Conservation (phyloP, 35 echinoderm and acorn worm species). For the Ophioderma brevispina region DNA sequence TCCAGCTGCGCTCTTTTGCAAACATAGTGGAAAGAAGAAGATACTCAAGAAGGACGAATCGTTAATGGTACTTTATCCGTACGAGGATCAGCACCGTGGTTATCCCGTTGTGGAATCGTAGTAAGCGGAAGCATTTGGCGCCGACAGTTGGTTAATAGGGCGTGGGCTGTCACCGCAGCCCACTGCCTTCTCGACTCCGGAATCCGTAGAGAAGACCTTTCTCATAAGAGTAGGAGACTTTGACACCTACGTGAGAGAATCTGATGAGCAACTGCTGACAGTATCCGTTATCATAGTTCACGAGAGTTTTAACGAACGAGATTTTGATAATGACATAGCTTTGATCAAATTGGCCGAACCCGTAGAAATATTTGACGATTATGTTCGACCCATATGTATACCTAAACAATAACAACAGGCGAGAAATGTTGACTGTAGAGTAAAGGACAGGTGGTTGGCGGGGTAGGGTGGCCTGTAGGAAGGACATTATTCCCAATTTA, state of each 20-base stretch:
- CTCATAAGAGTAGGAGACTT: conserved; percentile 75
- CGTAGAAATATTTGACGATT: conserved; percentile 68
- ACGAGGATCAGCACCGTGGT: conserved; percentile 81
- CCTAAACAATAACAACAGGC: conserved; percentile 37
- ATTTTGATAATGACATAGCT: conserved; percentile 79
- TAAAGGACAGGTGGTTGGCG: conserved; percentile 69
- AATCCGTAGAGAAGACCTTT: background rate
- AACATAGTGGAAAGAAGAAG: background rate
- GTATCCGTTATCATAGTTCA: conserved; percentile 53
- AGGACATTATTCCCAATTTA: conserved; percentile 64
- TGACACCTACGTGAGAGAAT: conserved; percentile 45
- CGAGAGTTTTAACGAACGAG: conserved; percentile 30
- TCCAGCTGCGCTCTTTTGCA: conserved; percentile 23
- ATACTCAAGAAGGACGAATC: background rate
- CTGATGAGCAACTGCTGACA: conserved; percentile 3
- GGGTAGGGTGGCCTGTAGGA: conserved; percentile 69
- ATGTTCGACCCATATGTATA: conserved; percentile 82
- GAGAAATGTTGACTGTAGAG: background rate
- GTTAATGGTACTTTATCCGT: conserved; percentile 54
- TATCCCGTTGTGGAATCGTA: too few relatives aligned
- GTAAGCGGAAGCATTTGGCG: too few relatives aligned
- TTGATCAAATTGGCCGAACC: conserved; percentile 65
- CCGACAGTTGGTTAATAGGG: conserved; percentile 46
- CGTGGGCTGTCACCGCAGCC: conserved; percentile 78
- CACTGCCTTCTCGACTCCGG: conserved; percentile 64